Conservation (phyloP, 2,888 invertebrate species). For the Panopea generosa region DNA sequence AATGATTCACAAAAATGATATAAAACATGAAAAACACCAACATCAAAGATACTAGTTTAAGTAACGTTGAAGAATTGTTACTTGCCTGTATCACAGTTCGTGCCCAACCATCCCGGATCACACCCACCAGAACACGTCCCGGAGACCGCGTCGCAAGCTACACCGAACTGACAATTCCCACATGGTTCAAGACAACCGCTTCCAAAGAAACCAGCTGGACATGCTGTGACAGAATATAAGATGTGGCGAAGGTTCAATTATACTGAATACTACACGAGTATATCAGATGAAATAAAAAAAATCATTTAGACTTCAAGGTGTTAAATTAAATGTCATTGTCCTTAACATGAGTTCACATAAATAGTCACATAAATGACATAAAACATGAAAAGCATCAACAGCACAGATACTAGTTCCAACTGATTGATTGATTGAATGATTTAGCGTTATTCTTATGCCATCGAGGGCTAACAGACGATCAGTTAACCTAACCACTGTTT, state of each 20-base stretch:
- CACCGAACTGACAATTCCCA: slow-evolving; percentile 11
- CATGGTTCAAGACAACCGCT: neutral
- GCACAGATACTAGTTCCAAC: too few relatives aligned
- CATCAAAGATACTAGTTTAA: too few relatives aligned
- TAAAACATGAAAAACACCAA: too few relatives aligned
- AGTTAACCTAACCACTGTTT: too few relatives aligned
- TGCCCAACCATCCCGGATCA: slow-evolving; percentile 15
- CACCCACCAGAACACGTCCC: slow-evolving; percentile 12
- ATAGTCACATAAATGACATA: too few relatives aligned
- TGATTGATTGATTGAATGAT: too few relatives aligned
- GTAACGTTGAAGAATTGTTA: too few relatives aligned
- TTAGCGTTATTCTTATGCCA: too few relatives aligned
- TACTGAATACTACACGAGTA: neutral
- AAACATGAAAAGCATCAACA: too few relatives aligned
- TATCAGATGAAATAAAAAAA: neutral
- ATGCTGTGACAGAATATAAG: neutral
- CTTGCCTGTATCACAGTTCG: slow-evolving; percentile 12
- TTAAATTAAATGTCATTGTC: neutral
- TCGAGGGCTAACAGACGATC: too few relatives aligned
- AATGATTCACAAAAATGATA: too few relatives aligned
- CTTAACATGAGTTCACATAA: too few relatives aligned
- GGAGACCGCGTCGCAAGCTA: neutral
- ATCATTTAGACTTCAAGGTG: neutral
- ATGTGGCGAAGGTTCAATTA: neutral
- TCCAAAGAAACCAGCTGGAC: slow-evolving; percentile 7